phyloP scores from a whole-genome alignment of 1,140 invertebrate genomes.

The Pachypeltis micranthus region DNA sequence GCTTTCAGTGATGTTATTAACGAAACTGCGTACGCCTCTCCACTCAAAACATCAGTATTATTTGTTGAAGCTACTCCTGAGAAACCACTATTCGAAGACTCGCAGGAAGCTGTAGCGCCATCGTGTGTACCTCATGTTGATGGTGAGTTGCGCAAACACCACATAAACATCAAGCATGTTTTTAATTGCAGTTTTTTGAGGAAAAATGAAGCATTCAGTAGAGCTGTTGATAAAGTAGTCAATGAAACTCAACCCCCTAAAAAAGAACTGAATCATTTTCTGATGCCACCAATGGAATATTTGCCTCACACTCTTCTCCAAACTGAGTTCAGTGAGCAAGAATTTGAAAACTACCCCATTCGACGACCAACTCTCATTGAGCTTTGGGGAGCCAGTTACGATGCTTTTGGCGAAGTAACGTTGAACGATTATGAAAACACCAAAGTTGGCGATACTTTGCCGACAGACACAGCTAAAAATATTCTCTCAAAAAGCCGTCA shows the following conservation, averaged over 20 bases:
- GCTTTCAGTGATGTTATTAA: not conserved
- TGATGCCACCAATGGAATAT: constrained; percentile 1
- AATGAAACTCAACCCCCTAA: not conserved
- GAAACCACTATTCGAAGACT: not conserved
- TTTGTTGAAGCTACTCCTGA: not conserved
- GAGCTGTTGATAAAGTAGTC: not conserved
- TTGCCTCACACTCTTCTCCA: constrained; percentile 3
- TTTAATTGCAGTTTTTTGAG: not conserved
- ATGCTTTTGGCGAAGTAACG: not conserved
- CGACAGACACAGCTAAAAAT: not conserved
- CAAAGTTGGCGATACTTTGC: not conserved
- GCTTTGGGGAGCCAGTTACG: not conserved
- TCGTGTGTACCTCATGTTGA: not conserved
- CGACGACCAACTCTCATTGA: constrained; percentile 7
- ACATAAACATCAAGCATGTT: too few relatives aligned
- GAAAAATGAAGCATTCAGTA: not conserved
- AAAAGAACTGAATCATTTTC: not conserved
- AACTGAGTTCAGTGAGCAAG: not conserved
- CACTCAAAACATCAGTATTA: not conserved
- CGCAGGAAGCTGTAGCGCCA: not conserved
- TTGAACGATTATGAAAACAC: not conserved
- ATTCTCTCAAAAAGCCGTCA: not conserved
- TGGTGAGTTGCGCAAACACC: too few relatives aligned
- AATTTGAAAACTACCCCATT: not conserved
- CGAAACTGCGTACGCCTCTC: not conserved